A percentile compares a stretch with the other conserved stretches of the same genome.
These are phyloP conservation scores for Notocelia uddmanniana DNA, from an alignment of 2,888 invertebrate species.

Conservation along the genomic window DNA sequence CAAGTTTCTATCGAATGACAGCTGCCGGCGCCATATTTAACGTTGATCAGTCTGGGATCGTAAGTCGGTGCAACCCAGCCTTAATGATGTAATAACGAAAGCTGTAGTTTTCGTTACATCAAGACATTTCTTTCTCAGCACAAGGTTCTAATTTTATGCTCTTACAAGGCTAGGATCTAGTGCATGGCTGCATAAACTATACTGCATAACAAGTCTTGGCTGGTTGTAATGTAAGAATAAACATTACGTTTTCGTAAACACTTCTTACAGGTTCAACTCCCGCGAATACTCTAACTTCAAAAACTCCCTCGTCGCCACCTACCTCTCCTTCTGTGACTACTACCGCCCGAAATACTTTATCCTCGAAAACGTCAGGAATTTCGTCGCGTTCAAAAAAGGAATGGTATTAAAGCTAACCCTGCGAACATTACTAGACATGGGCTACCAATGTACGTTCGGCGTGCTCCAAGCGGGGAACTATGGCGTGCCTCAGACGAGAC, in stretches of 20 bases:
- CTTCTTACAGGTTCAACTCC: slow-evolving; percentile 91
- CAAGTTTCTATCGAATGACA: no score
- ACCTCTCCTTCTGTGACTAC: slow-evolving; percentile 93
- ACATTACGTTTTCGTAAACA: not conserved
- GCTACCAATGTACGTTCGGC: slow-evolving; percentile 95
- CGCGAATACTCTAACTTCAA: slow-evolving; percentile 94
- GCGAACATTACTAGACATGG: slow-evolving; percentile 91
- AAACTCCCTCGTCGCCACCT: slow-evolving; percentile 93
- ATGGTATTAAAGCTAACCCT: slow-evolving; percentile 93
- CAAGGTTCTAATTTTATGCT: no score
- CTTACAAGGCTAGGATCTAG: no score
- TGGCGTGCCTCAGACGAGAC: slow-evolving; percentile 93
- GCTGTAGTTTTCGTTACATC: not conserved
- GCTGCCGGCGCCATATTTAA: no score
- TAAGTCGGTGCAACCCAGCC: no score
- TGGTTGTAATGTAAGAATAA: not conserved
- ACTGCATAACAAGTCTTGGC: no score
- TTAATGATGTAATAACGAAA: no score
- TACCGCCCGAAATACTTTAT: slow-evolving; percentile 94
- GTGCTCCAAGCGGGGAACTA: slow-evolving; percentile 95
- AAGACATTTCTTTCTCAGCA: no score
- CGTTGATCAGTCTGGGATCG: no score
- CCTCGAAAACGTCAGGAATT: slow-evolving; percentile 94
- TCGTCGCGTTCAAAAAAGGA: slow-evolving; percentile 92
- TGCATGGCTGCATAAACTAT: no score